Base-by-base conservation (phyloP, 2,797 vertebrate species). In the Lemur catta region DNA sequence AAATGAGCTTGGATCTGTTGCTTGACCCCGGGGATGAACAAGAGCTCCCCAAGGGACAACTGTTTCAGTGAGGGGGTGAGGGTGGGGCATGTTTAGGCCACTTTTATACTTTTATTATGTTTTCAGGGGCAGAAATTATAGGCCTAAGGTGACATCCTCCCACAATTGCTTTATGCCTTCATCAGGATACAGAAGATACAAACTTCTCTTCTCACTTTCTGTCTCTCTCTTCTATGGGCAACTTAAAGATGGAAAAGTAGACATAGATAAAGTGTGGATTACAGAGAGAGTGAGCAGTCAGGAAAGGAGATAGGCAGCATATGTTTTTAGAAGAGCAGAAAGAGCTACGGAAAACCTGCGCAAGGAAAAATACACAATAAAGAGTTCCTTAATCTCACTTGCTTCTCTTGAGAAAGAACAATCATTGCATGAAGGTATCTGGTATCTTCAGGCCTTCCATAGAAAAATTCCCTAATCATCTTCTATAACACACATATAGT, bases 351-450 rank as follows among this genome's bases (percentile, higher is more conserved):
- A 93, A 94, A 92, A 57, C 4, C 5, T 81, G 26, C 50, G 63
- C 10, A 80, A 88, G 79, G 85, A 85, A 85, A 59, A 91, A 63
- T 63, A 65, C 0, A 57, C 38, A 33, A 22, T 46, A 20, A 35
- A 48, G 41, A 63, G 9, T 59, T 24, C 57, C 13, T 69, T 63
- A 61, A 55, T 94, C 94, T 55, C 17, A 33, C 75, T 94, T 87
- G 12, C n/a, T 90, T 82, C 95, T 76, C n/a, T 52, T 87, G 38
- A 90, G 41, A 35, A 89, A 86, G 55, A 52, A 57, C 90, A 90
- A 22, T 82, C 12, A 59, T 55, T 38, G 4, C 65, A n/a, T 79
- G 48, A 35, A 38, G 20, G 50, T 84, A 35, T 75, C 38, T 55
- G 22, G 13, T 91, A 22, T 35, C 67, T 38, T 85, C 2, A 43